Percentiles rank a stretch among this genome's conserved stretches.
These are phyloP conservation scores for Drosophila serrata DNA, from an alignment of 1,140 invertebrate genomes.

Conservation along the genomic window DNA sequence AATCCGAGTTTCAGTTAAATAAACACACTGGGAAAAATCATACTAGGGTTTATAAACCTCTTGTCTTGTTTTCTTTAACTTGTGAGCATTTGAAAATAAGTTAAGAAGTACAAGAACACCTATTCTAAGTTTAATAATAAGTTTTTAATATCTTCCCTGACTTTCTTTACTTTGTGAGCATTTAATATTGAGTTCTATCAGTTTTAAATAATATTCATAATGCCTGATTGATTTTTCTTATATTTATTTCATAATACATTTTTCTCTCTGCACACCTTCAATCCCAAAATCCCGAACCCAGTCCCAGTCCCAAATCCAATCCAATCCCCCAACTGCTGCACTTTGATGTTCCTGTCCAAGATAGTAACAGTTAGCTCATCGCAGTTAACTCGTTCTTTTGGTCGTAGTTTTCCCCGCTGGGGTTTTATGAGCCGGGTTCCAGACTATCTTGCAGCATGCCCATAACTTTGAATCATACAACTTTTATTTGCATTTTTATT, in stretches of 20 bases:
- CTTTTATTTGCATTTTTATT: constrained; percentile 80
- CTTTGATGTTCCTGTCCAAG: constrained; percentile 73
- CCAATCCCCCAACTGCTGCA: constrained; percentile 46
- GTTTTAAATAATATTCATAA: background rate
- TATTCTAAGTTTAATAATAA: too few species aligned
- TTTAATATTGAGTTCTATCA: too few species aligned
- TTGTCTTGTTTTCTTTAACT: background rate
- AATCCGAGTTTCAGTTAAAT: constrained; percentile 7
- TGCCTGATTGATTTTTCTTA: too few species aligned
- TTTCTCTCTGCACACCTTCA: constrained; percentile 1
- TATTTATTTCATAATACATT: background rate
- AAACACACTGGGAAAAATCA: constrained; percentile 4
- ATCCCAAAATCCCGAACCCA: constrained; percentile 30
- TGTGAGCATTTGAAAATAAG: background rate
- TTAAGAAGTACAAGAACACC: too few species aligned
- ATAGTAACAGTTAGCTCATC: constrained; percentile 63
- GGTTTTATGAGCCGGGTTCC: constrained; percentile 64
- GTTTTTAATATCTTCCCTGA: too few species aligned
- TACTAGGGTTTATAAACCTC: background rate
- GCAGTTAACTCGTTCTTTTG: constrained; percentile 49
- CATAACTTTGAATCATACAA: constrained; percentile 72
- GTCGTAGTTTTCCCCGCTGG: constrained; percentile 39
- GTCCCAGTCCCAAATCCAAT: constrained; percentile 39
- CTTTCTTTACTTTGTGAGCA: background rate
- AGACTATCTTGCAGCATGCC: constrained; percentile 50